phyloP scores from a whole-genome alignment of 2,888 invertebrate genomes.

The Lacanobia oleracea region DNA sequence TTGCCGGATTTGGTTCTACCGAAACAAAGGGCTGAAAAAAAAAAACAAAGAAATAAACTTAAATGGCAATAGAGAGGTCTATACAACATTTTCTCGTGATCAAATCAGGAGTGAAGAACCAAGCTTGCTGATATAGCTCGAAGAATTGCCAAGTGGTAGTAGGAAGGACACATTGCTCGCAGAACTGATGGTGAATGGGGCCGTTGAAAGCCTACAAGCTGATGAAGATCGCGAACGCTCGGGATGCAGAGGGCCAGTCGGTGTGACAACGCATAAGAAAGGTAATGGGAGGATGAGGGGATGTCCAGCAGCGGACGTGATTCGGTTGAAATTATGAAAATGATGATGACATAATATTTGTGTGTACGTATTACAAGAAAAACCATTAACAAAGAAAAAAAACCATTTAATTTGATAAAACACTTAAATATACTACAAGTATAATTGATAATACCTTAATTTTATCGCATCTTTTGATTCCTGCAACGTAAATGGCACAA shows the following conservation, averaged over 20 bases:
- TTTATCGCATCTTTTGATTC: background rate
- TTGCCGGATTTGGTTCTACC: constrained; percentile 1
- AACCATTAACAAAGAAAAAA: background rate
- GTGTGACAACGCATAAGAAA: too few species aligned
- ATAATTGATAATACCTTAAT: background rate
- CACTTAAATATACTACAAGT: background rate
- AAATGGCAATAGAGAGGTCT: background rate
- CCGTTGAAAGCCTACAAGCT: background rate
- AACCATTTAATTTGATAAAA: background rate
- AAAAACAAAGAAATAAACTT: background rate
- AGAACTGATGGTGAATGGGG: background rate
- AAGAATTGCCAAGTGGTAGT: background rate
- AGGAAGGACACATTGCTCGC: too few species aligned
- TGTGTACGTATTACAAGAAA: background rate
- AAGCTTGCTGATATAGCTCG: background rate
- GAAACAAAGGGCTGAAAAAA: background rate
- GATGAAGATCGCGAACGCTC: background rate
- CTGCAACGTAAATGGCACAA: background rate
- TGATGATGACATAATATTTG: background rate
- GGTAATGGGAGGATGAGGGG: too few species aligned
- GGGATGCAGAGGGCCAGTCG: background rate
- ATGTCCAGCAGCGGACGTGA: background rate
- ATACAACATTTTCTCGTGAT: background rate
- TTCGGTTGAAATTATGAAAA: background rate
- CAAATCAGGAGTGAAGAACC: background rate